phyloP scores from a whole-genome alignment of 2,797 vertebrate genomes.

The Acipenser oxyrinchus region DNA sequence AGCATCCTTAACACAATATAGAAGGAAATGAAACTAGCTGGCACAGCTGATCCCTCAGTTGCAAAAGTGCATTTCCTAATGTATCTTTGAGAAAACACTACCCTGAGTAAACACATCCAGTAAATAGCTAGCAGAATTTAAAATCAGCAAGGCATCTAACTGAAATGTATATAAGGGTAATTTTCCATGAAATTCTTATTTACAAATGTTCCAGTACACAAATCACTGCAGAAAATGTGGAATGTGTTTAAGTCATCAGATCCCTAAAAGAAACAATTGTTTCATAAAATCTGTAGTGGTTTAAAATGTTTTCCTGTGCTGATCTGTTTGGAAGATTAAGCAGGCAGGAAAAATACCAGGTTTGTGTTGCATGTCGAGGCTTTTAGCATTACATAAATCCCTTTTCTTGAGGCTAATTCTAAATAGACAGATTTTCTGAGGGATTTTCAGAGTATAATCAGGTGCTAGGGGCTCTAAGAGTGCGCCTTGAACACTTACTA shows the following conservation, averaged over 20 bases:
- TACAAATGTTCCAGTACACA: slow-evolving; percentile 21
- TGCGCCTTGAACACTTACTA: too few species aligned
- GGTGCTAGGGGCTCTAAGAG: too few species aligned
- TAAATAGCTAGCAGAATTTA: slow-evolving; percentile 19
- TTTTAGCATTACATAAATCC: too few species aligned
- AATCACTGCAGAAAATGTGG: slow-evolving; percentile 22
- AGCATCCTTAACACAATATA: too few species aligned
- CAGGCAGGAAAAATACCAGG: neutral
- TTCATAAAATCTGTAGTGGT: neutral
- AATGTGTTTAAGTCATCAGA: slow-evolving; percentile 13
- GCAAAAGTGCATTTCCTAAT: neutral
- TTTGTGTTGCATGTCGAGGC: too few species aligned
- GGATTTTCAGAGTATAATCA: too few species aligned
- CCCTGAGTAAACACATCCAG: slow-evolving; percentile 8
- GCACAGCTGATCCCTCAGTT: too few species aligned
- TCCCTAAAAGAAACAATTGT: neutral
- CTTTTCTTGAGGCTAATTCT: too few species aligned
- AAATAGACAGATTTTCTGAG: too few species aligned
- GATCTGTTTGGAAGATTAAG: neutral
- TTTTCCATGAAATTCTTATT: slow-evolving; percentile 26
- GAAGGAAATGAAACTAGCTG: too few species aligned
- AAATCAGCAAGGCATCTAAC: slow-evolving; percentile 24
- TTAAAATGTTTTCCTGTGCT: slow-evolving; percentile 5
- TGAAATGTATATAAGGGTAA: slow-evolving; percentile 26
- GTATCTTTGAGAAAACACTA: neutral